phyloP scores from a whole-genome alignment of 2,113 vertebrate species.

The Isichthys henryi region DNA sequence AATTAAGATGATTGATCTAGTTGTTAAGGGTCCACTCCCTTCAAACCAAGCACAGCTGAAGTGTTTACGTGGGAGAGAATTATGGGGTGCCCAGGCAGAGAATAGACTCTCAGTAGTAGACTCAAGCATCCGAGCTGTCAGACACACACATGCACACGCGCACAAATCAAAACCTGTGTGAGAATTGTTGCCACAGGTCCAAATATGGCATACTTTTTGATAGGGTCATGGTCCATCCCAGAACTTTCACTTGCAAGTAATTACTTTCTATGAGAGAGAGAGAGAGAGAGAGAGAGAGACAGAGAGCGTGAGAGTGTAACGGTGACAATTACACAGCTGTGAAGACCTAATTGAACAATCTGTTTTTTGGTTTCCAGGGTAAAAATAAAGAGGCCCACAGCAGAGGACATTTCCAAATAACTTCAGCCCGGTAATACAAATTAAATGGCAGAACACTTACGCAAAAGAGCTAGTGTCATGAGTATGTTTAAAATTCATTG shows the following conservation, averaged over 20 bases:
- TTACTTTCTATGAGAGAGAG: slow-evolving; percentile 5
- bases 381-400: not conserved
- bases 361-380: not conserved
- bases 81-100: slow-evolving; percentile 22
- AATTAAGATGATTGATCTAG: slow-evolving; percentile 30
- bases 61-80: slow-evolving; percentile 38
- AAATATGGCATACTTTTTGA: slow-evolving; percentile 29
- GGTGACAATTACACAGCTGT: slow-evolving; percentile 28
- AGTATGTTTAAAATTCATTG: not conserved
- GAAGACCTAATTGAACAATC: not conserved
- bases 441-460: not conserved
- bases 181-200: slow-evolving; percentile 15
- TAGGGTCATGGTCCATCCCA: slow-evolving; percentile 26
- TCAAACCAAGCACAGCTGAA: slow-evolving; percentile 19
- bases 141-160: not conserved
- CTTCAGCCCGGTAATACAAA: not conserved
- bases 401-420: not conserved
- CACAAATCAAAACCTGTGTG: not conserved
- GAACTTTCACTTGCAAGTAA: slow-evolving; percentile 25
- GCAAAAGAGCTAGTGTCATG: not conserved
- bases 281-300: too few relatives aligned
- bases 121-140: slow-evolving; percentile 23
- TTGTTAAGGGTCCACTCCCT: slow-evolving; percentile 21
- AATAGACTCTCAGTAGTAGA: not conserved
- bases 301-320: not conserved